Conservation (phyloP, 2,113 vertebrate genomes). For the Lophochroa leadbeateri region DNA sequence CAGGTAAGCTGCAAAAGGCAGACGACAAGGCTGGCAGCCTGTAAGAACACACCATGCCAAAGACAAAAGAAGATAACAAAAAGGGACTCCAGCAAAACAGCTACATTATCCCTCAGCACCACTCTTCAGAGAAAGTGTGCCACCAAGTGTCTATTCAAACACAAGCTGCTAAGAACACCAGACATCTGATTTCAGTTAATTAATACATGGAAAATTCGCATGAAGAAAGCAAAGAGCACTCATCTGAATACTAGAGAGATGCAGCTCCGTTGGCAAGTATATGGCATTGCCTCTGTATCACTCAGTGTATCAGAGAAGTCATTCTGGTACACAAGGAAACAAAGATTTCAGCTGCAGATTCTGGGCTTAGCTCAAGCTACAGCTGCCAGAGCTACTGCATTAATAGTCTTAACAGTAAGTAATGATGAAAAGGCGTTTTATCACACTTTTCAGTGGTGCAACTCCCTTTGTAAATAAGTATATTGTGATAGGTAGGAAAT, state of each 20-base stretch:
- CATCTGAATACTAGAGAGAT: background rate
- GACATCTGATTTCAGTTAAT: background rate
- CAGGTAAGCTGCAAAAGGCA: background rate
- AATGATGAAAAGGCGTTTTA: background rate
- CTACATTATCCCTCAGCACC: background rate
- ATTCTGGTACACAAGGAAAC: background rate
- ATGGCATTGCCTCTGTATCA: background rate
- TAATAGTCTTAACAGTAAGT: background rate
- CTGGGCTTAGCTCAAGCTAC: background rate
- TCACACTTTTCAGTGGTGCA: background rate
- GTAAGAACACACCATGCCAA: background rate
- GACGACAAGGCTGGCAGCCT: background rate
- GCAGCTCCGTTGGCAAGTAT: background rate
- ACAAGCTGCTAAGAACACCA: background rate
- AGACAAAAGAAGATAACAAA: background rate
- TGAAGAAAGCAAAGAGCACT: background rate
- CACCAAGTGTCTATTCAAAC: conserved; percentile 48
- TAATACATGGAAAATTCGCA: background rate
- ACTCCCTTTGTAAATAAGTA: background rate
- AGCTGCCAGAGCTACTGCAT: background rate
- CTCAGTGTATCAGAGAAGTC: background rate
- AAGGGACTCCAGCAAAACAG: background rate
- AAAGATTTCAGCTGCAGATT: background rate
- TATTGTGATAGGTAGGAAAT: background rate
- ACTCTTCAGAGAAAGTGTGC: conserved; percentile 48